A percentile compares a stretch with the other conserved stretches of the same genome.
phyloP scores from a whole-genome alignment of 2,797 vertebrate genomes.

The Pseudochaenichthys georgianus region DNA sequence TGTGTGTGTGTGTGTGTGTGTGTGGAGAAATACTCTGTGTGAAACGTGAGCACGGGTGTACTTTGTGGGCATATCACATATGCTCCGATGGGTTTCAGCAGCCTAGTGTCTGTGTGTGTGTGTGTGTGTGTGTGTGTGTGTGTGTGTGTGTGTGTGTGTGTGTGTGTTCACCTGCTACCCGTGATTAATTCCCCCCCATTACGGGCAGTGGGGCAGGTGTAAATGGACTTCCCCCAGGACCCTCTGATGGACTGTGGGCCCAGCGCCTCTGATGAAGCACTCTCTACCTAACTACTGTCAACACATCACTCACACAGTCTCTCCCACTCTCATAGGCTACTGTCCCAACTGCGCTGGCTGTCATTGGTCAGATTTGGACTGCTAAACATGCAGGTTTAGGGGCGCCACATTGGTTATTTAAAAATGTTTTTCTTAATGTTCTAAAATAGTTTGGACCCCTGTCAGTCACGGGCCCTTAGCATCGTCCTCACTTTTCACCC shows the following conservation, averaged over 20 bases:
- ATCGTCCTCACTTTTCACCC: too few species aligned
- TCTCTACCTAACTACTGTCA: slow-evolving; percentile 49
- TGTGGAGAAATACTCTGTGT: slow-evolving; percentile 15
- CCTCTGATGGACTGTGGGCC: slow-evolving; percentile 40
- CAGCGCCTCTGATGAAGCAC: slow-evolving; percentile 48
- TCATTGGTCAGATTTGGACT: slow-evolving; percentile 21
- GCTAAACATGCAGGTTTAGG: slow-evolving; percentile 39
- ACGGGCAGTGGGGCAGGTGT: slow-evolving; percentile 44
- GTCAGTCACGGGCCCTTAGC: too few species aligned
- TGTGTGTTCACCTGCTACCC: slow-evolving; percentile 57
- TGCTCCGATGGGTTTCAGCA: slow-evolving; percentile 12
- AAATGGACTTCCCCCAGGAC: slow-evolving; percentile 42
- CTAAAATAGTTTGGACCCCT: too few species aligned
- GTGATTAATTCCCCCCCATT: slow-evolving; percentile 69
- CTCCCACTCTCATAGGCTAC: slow-evolving; percentile 24
- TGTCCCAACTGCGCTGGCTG: slow-evolving; percentile 9
- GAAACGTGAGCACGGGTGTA: slow-evolving; percentile 34
- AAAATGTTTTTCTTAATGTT: too few species aligned
- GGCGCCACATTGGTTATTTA: too few species aligned
- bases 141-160: slow-evolving; percentile 19
- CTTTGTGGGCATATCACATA: slow-evolving; percentile 38
- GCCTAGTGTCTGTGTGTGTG: too few species aligned
- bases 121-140: too few species aligned
- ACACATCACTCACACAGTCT: slow-evolving; percentile 61
- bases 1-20: too few species aligned